Evolutionary conservation across 2,888 invertebrate species (phyloP), one percentile per base, ranked within the genome.

Genomic region (Alviniconcha strummeri): DNA sequence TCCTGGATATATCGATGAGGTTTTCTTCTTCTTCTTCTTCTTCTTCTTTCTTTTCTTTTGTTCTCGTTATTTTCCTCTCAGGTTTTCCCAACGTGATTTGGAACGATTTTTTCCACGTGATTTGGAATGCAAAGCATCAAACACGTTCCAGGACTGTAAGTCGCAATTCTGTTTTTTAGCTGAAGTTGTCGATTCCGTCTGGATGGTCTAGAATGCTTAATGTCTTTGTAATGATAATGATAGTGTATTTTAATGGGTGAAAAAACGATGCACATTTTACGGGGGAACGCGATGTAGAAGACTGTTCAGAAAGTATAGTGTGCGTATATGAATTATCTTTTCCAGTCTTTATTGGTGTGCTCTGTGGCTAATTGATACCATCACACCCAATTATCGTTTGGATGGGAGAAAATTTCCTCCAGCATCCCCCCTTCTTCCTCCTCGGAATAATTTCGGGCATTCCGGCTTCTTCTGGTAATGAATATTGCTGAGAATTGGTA

Each of bases 401-500:
- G 69, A 67, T 15, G 64, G 36, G 19, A n/a, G 82, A 17, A 67
- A 11, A 67, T 76, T 52, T 82, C 74, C 52, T 13, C 78, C 72
- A 36, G 52, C 78, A 52, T 78, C 78, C 78, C 15, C 19, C 52
- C 54, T 60, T 60, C 55, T n/a, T 57, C 78, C 15, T 64, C 56
- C n/a, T 13, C 19, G 78, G 64, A 56, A 56, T 78, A 78, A 78
- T 78, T 78, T 78, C 64, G 57, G 78, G 60, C 78, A 78, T 60
- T 78, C 60, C 56, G 74, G 55, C 36, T 54, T 57, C 19, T 54
- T 77, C 52, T 77, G 8, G 56, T 77, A 78, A 78, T 78, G 78
- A 78, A n/a, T 52, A 17, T 64, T 36, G 52, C 77, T n/a, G 67
- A 56, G 76, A 82, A 82, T 82, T 82, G 82, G 82, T 67, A 69